Conservation (phyloP, 2,888 invertebrate genomes). For the Nomada lathburiana region DNA sequence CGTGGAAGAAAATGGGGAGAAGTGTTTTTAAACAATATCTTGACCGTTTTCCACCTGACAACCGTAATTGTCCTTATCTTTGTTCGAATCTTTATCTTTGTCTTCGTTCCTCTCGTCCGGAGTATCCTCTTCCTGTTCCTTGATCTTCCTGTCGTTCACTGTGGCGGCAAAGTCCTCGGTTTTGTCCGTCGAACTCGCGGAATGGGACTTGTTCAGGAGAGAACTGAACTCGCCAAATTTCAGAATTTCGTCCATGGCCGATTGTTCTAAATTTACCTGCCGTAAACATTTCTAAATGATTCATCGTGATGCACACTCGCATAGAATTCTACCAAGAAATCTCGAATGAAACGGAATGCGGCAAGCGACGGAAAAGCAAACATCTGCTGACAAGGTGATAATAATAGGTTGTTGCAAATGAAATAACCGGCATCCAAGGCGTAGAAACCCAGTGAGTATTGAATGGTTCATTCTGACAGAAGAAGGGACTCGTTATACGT, state of each 20-base stretch:
- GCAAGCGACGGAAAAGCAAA: no score
- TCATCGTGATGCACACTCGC: neutral
- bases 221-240: constrained; percentile 81
- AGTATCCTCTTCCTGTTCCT: constrained; percentile 35
- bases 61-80: constrained; percentile 65
- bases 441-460: no score
- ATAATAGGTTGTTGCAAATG: no score
- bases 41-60: constrained; percentile 73
- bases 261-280: constrained; percentile 76
- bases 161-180: constrained; percentile 43
- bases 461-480: no score
- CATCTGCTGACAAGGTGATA: no score
- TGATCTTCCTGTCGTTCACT: constrained; percentile 40
- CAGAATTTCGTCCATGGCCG: constrained; percentile 78
- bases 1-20: neutral
- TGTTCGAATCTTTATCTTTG: constrained; percentile 26
- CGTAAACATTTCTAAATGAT: constrained; percentile 18
- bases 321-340: no score
- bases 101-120: constrained; percentile 48
- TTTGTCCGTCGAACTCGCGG: constrained; percentile 53
- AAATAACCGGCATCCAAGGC: no score
- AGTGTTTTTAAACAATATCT: constrained; percentile 61
- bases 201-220: constrained; percentile 78
- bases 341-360: no score
- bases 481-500: no score